Base-by-base conservation (phyloP, 2,888 invertebrate genomes). In the Brassicogethes aeneus region DNA sequence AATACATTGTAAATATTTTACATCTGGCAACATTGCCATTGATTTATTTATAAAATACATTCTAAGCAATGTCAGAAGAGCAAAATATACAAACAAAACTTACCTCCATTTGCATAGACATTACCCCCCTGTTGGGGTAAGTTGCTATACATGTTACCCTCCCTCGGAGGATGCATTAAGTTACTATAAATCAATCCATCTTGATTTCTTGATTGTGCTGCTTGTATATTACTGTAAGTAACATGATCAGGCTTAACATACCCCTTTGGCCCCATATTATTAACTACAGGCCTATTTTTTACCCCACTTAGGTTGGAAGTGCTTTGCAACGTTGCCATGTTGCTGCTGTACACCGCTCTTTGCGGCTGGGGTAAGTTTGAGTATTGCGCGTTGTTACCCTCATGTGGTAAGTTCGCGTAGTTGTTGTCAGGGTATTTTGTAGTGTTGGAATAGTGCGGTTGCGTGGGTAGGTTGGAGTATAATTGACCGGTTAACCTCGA, bases 131-230 rank as follows among this genome's bases (percentile, higher is more conserved):
- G 32, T 12, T 48, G 40, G 8, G 55, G 55, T 16, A 80, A 60
- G 59, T 82, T 82, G 46, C 77, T 77, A 56, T 82, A 82, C 23
- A 79, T 57, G 31, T 53, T 59, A 12, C 46, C 45, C 12, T 65
- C 55, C 59, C 70, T 40, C 12, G 66, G 58, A 35, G 71, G 70
- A 64, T 74, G 73, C 17, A 71, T 65, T 46, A 75, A 67, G 49
- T 76, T 76, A 44, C 72, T 73, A 50, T 74, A 75, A 43, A 74
- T 70, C 46, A 73, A 62, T 16, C 72, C 70, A 39, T 72, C 71
- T 15, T 58, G 61, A 41, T 71, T 70, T 33, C 68, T 64, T 10
- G 63, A 53, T 36, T 62, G 62, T 3, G 50, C 54, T 32, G 58
- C 52, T 40, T 61, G 56, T 15, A 68, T 53, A 43, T 68, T 68